Percentiles rank a stretch among this genome's conserved stretches.
These are phyloP conservation scores for Onychostruthus taczanowskii DNA, from an alignment of 2,113 vertebrate species.

Conservation along the genomic window DNA sequence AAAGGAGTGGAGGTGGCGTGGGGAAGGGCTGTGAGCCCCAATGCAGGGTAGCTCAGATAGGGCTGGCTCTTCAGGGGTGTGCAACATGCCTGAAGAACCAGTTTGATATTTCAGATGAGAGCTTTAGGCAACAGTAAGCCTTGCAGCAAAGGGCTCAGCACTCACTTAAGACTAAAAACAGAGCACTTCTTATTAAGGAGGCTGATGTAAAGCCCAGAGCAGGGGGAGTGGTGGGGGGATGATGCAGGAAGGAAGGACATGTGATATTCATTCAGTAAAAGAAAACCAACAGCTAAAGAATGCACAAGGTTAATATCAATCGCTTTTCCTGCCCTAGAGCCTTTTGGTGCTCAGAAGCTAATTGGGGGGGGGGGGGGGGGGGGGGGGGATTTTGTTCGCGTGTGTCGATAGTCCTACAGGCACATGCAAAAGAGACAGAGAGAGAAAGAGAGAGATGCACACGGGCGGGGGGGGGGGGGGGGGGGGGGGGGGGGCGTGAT, in stretches of 20 bases:
- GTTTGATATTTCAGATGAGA: not conserved
- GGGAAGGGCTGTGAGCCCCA: not conserved
- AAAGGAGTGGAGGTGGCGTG: not conserved
- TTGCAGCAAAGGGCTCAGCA: not conserved
- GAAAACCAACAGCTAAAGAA: slow-evolving; percentile 13
- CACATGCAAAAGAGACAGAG: no score
- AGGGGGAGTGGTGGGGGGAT: not conserved
- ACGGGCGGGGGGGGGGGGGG: not conserved
- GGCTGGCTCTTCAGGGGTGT: not conserved
- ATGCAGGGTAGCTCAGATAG: not conserved
- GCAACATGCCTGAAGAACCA: not conserved
- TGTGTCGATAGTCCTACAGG: no score
- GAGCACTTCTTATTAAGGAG: slow-evolving; percentile 45
- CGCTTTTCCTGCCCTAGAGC: not conserved
- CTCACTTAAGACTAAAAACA: slow-evolving; percentile 34
- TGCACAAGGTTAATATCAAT: not conserved
- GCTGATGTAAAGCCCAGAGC: slow-evolving; percentile 31
- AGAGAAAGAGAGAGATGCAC: no score
- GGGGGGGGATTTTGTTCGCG: no score
- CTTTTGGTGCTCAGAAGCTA: not conserved
- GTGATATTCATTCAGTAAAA: slow-evolving; percentile 57
- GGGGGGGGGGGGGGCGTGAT: not conserved
- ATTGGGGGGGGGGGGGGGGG: not conserved
- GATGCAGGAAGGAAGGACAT: not conserved
- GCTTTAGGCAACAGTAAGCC: not conserved